Conservation (phyloP, 2,797 vertebrate genomes). For the Acanthopagrus latus region DNA sequence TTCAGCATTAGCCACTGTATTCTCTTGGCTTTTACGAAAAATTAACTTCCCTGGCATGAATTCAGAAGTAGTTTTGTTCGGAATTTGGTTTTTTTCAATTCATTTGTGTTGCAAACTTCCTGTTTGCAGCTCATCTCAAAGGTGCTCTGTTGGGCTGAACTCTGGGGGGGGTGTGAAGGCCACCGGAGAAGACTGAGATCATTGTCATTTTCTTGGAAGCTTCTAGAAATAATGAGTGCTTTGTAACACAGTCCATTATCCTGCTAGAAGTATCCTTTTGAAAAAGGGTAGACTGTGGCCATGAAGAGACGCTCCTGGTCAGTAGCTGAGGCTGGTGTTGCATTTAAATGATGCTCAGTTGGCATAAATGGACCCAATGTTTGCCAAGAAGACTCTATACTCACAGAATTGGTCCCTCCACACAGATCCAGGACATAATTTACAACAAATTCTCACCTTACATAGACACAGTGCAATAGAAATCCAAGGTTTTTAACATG, state of each 20-base stretch:
- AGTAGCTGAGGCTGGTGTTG: constrained; percentile 52
- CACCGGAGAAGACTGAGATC: constrained; percentile 32
- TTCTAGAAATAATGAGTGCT: constrained; percentile 47
- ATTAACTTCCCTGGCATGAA: not conserved
- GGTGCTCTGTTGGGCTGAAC: constrained; percentile 33
- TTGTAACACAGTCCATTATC: constrained; percentile 56
- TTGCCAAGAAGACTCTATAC: constrained; percentile 54
- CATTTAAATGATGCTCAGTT: constrained; percentile 68
- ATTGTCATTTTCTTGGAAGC: constrained; percentile 34
- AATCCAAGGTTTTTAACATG: constrained; percentile 24
- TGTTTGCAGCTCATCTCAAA: constrained; percentile 6
- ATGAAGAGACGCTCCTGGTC: constrained; percentile 57
- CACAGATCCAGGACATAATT: constrained; percentile 34
- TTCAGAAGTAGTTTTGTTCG: not conserved
- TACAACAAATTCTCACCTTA: constrained; percentile 17
- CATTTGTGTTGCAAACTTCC: constrained; percentile 19
- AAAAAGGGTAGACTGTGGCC: constrained; percentile 46
- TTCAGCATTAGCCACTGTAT: not conserved
- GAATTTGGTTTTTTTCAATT: not conserved
- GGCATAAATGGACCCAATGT: constrained; percentile 34
- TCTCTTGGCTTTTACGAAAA: not conserved
- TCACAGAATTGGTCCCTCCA: constrained; percentile 32
- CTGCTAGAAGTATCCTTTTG: constrained; percentile 49
- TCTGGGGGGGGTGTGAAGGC: constrained; percentile 24
- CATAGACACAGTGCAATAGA: constrained; percentile 14